Percentiles rank a stretch among this genome's conserved stretches.
Conservation (phyloP, 2,888 invertebrate species). For the Machimus rusticus region DNA sequence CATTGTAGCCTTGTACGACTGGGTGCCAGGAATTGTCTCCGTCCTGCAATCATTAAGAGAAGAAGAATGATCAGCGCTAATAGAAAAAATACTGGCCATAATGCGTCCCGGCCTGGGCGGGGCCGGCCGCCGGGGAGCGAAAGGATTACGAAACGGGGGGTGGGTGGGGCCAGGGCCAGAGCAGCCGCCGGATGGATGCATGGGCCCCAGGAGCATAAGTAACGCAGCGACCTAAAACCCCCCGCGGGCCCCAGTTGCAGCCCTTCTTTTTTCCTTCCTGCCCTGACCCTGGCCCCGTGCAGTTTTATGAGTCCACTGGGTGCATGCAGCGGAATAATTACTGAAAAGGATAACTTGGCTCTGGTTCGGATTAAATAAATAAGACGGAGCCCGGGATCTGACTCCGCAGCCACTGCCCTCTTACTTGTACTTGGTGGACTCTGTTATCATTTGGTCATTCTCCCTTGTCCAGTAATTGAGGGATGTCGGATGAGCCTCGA, state of each 20-base stretch:
- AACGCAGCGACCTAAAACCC: neutral
- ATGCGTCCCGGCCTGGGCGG: neutral
- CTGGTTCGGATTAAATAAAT: neutral
- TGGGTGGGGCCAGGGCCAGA: neutral
- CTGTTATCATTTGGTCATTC: slow-evolving; percentile 89
- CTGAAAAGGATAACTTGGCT: slow-evolving; percentile 33
- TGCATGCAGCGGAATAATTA: slow-evolving; percentile 35
- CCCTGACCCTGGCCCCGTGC: neutral
- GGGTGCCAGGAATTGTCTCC: slow-evolving; percentile 74
- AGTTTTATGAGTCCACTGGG: slow-evolving; percentile 8
- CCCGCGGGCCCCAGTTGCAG: neutral
- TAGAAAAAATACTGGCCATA: slow-evolving; percentile 11
- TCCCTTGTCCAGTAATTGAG: slow-evolving; percentile 90
- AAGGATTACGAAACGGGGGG: neutral
- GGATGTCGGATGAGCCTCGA: slow-evolving; percentile 90
- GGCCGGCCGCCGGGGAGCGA: neutral
- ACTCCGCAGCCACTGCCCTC: slow-evolving; percentile 46
- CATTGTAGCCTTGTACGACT: slow-evolving; percentile 89
- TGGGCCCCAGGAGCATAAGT: neutral
- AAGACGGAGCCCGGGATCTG: neutral
- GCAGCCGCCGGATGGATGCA: neutral
- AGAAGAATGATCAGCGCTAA: slow-evolving; percentile 39
- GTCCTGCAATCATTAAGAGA: slow-evolving; percentile 61
- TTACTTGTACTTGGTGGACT: slow-evolving; percentile 78
- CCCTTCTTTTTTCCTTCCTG: neutral